Percentiles rank a stretch among this genome's conserved stretches.
Conservation (phyloP, 2,797 vertebrate genomes). For the Eremophila alpestris region DNA sequence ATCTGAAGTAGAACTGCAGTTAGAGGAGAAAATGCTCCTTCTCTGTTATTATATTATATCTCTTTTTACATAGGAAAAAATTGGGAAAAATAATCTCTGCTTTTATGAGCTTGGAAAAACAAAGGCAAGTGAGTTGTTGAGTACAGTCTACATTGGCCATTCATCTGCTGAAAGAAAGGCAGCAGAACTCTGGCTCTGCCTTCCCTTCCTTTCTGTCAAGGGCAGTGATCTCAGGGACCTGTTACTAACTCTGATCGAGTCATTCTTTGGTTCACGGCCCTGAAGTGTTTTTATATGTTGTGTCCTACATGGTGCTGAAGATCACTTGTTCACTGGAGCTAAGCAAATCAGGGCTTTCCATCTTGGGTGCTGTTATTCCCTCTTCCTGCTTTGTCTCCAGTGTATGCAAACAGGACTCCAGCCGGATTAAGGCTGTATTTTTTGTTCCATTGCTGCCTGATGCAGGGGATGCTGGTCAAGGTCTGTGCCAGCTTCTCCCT, state of each 20-base stretch:
- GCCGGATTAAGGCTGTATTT: neutral
- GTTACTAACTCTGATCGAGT: neutral
- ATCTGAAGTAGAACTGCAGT: neutral
- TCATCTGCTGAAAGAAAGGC: neutral
- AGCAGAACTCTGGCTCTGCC: neutral
- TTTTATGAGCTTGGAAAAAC: neutral
- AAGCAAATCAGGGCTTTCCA: neutral
- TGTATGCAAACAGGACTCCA: neutral
- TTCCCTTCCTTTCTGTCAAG: neutral
- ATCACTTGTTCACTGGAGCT: neutral
- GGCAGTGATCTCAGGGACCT: accelerated
- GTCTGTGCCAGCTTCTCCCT: neutral
- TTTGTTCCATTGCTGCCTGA: neutral
- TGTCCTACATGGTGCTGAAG: neutral
- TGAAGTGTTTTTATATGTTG: neutral
- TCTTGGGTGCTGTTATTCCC: neutral
- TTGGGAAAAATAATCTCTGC: neutral
- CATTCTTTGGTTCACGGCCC: neutral
- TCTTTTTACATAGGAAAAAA: neutral
- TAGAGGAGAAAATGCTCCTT: neutral
- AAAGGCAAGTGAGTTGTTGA: neutral
- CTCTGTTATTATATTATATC: neutral
- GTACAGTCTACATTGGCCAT: neutral
- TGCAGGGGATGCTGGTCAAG: neutral
- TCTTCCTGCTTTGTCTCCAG: neutral